These are phyloP conservation scores for Pseudomyrmex pallidus DNA, from an alignment of 1,140 invertebrate genomes.

Conservation along the genomic window DNA sequence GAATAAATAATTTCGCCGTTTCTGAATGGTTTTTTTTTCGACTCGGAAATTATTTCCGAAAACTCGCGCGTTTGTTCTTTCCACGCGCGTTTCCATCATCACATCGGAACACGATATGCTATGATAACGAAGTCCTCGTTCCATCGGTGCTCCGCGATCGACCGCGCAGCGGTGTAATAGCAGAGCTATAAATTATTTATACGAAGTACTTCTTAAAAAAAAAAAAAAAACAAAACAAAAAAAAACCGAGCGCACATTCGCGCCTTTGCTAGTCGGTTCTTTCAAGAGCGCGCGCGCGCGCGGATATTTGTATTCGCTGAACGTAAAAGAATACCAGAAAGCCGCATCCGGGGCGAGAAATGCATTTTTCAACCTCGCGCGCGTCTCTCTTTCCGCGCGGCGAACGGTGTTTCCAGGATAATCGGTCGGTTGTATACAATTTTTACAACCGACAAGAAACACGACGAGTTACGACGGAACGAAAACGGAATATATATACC, in stretches of 20 bases:
- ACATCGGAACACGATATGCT: no score
- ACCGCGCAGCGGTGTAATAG: constrained; percentile 1
- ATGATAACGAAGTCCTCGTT: constrained; percentile 17
- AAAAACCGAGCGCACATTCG: not conserved
- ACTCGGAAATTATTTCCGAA: not conserved
- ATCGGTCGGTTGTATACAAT: constrained; percentile 47
- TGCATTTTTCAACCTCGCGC: constrained; percentile 43
- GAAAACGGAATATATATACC: not conserved
- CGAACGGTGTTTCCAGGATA: constrained; percentile 49
- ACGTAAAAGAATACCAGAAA: constrained; percentile 14
- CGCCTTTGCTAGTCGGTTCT: not conserved
- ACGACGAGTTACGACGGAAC: not conserved
- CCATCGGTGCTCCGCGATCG: not conserved
- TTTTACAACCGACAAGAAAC: constrained; percentile 22
- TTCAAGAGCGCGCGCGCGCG: not conserved
- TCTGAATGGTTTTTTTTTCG: not conserved
- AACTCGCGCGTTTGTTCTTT: not conserved
- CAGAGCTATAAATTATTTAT: constrained; percentile 44
- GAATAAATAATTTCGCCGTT: no score
- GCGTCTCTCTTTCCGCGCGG: constrained; percentile 11
- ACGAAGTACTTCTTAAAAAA: constrained; percentile 5
- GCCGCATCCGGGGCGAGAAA: constrained; percentile 11
- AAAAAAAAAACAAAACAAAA: no score
- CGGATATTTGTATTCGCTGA: not conserved
- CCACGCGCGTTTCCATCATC: not conserved